A percentile compares a stretch with the other conserved stretches of the same genome.
Evolutionary conservation across 2,113 vertebrate genomes (phyloP).

Genomic region (Aspidoscelis tigris): DNA sequence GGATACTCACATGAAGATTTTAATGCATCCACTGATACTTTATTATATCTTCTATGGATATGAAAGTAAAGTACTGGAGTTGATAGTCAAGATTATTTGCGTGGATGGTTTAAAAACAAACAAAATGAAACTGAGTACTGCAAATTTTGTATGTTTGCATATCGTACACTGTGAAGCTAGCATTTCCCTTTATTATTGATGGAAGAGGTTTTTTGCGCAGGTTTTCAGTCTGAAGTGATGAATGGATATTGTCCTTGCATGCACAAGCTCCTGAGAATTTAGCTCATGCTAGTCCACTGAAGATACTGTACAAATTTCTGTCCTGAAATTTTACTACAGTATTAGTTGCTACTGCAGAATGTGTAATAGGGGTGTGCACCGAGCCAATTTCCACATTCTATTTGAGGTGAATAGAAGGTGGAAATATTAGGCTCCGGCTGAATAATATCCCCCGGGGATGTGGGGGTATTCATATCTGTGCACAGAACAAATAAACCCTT

Average conservation of each 20-base stretch:
- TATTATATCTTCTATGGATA: background rate
- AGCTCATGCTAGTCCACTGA: background rate
- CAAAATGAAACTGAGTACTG: background rate
- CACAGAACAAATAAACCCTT: too few species aligned
- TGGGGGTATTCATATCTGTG: too few species aligned
- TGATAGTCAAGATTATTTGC: slow-evolving; percentile 48
- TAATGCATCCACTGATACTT: slow-evolving; percentile 22
- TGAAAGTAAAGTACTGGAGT: background rate
- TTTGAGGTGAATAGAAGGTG: too few species aligned
- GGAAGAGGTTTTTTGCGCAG: background rate
- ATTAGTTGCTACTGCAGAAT: too few species aligned
- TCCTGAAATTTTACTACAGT: background rate
- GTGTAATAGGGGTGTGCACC: too few species aligned
- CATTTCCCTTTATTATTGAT: too few species aligned
- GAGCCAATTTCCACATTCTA: too few species aligned
- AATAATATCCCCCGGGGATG: too few species aligned
- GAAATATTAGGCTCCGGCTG: too few species aligned
- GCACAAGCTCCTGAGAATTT: background rate
- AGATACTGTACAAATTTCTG: background rate
- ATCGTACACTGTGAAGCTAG: background rate
- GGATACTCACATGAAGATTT: slow-evolving; percentile 15
- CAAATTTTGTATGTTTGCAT: background rate
- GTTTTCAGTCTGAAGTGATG: background rate
- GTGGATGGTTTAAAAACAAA: too few species aligned
- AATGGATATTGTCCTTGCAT: background rate